Base-by-base conservation (phyloP, 1,140 invertebrate genomes). In the Oedothorax gibbosus region DNA sequence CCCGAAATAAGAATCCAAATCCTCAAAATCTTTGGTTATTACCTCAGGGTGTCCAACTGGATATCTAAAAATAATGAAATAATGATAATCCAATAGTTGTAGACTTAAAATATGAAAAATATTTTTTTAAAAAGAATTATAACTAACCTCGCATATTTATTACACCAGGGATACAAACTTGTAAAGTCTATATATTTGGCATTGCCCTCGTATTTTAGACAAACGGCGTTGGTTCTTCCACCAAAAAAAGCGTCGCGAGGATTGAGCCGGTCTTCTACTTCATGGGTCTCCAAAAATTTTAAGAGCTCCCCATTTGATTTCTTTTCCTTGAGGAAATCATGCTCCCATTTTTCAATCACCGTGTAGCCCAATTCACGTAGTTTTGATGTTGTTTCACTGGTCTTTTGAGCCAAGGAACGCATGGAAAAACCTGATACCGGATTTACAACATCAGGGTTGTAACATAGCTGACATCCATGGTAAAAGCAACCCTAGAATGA, bases 231-330 rank as follows among this genome's bases (percentile, higher is more conserved):
- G 7, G 73, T 77, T 10, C 73, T 0, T 49, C 56, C 56, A 7
- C 57, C 21, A 51, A 64, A 77, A 62, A 77, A 77, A 14, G 75
- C 62, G 49, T 77, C 75, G 49, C 57, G 14, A 62, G 56, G 21
- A 35, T 77, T 62, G 11, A 77, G 50, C 7, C 75, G 50, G 11
- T 77, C 57, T 2, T 35, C 12, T 6, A 79, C 0, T 14, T 20
- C 8, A 51, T 77, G 75, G 15, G 15, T 49, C 18, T 2, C n/a
- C 14, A 77, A 57, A 35, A 77, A 77, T 9, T 20, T 4, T 49
- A 14, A 11, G 7, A 77, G n/a, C 10, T n/a, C 11, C 18, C 9
- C 0, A 50, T 62, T 35, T 50, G 62, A 15, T 15, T 77, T 50
- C n/a, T 77, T 77, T 14, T 49, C 8, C 0, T 10, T 10, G 0